Conservation (phyloP, 1,140 invertebrate genomes). For the Pemphigus obesinymphae region DNA sequence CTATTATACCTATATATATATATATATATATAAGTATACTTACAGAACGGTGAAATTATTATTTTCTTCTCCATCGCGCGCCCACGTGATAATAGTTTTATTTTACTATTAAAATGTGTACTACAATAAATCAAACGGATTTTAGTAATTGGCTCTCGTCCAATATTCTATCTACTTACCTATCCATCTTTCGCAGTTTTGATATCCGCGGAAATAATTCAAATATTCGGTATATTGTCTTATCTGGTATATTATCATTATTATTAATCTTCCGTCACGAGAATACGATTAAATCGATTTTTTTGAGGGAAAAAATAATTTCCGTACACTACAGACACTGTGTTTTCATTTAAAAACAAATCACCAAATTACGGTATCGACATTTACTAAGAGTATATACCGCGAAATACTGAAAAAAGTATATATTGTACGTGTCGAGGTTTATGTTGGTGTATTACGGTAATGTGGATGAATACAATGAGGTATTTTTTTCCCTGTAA, state of each 20-base stretch:
- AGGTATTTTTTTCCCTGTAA: not conserved
- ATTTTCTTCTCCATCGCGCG: not conserved
- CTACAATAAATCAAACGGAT: constrained; percentile 3
- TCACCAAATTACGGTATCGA: not conserved
- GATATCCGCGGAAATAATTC: not conserved
- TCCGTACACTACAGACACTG: not conserved
- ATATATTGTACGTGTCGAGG: not conserved
- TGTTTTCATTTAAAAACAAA: not conserved
- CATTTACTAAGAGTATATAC: too few relatives aligned
- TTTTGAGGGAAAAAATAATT: not conserved
- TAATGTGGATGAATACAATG: not conserved
- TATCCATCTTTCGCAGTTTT: not conserved
- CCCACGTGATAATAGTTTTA: not conserved
- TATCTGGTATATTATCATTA: not conserved
- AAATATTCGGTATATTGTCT: not conserved
- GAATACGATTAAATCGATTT: not conserved
- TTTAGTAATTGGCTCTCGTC: not conserved
- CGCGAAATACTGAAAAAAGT: not conserved
- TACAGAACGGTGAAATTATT: not conserved
- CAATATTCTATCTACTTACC: not conserved
- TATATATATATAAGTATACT: too few relatives aligned
- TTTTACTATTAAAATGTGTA: not conserved
- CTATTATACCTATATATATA: too few relatives aligned
- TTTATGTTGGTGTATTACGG: not conserved
- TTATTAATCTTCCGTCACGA: not conserved